These are phyloP conservation scores for Scaptomyza tumidula DNA, from an alignment of 2,888 invertebrate genomes.

Conservation along the genomic window DNA sequence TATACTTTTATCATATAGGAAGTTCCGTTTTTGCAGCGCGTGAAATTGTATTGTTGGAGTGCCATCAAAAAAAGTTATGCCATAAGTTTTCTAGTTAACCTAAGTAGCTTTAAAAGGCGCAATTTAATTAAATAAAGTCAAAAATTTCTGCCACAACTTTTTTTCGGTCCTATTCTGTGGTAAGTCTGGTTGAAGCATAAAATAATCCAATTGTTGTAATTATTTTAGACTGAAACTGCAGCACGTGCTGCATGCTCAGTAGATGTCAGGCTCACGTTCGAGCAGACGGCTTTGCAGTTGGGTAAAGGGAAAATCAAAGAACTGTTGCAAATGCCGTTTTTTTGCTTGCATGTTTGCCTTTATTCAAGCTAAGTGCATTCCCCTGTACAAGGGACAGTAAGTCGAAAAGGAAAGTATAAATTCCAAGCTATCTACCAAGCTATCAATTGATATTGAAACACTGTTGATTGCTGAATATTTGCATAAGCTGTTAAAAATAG, in stretches of 20 bases:
- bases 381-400: slow-evolving; percentile 18
- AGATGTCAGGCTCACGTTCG: slow-evolving; percentile 3
- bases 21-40: slow-evolving; percentile 31
- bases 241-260: slow-evolving; percentile 54
- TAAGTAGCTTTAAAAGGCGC: slow-evolving; percentile 68
- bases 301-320: neutral
- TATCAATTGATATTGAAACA: neutral
- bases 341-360: slow-evolving; percentile 20
- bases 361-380: slow-evolving; percentile 39
- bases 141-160: slow-evolving; percentile 28
- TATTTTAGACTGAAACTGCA: slow-evolving; percentile 52
- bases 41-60: slow-evolving; percentile 42
- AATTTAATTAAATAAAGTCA: slow-evolving; percentile 73
- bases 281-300: slow-evolving; percentile 7
- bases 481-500: neutral
- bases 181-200: slow-evolving; percentile 17
- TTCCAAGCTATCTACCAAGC: slow-evolving; percentile 11
- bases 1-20: slow-evolving; percentile 14
- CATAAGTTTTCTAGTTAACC: slow-evolving; percentile 72
- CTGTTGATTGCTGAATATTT: slow-evolving; percentile 6
- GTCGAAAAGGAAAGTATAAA: neutral
- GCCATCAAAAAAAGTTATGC: slow-evolving; percentile 31
- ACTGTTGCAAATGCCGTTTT: slow-evolving; percentile 4
- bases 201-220: slow-evolving; percentile 72
- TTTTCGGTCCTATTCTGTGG: slow-evolving; percentile 15